These are phyloP conservation scores for Uloborus plumipes DNA, from an alignment of 2,888 invertebrate genomes.

Conservation along the genomic window DNA sequence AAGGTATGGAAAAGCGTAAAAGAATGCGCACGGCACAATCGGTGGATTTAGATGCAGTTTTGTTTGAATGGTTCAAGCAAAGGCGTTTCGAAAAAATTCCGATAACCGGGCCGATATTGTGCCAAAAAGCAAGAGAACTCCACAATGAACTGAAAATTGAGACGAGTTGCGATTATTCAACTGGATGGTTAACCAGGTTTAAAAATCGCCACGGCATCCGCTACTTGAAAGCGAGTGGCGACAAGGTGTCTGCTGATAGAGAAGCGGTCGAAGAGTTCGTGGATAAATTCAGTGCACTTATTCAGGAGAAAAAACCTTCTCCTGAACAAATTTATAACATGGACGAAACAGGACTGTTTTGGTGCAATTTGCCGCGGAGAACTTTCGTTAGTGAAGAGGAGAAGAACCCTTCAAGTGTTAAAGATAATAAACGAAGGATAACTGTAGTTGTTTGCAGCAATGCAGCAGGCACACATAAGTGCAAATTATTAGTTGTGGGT, in stretches of 20 bases:
- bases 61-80: background rate
- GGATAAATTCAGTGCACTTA: background rate
- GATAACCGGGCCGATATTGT: background rate
- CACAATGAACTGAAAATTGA: conserved; percentile 5
- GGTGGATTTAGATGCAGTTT: background rate
- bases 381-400: background rate
- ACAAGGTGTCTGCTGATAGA: background rate
- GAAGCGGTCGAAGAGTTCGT: background rate
- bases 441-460: conserved; percentile 10
- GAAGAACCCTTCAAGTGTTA: background rate
- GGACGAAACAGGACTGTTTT: background rate
- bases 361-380: background rate
- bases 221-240: conserved; percentile 5
- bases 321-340: conserved; percentile 3
- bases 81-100: background rate
- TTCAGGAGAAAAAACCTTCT: background rate
- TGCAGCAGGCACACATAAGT: background rate
- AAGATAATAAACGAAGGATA: background rate
- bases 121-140: conserved; percentile 1
- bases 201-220: conserved; percentile 5
- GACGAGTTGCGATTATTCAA: background rate
- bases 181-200: background rate
- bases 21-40: background rate
- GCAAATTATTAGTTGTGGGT: background rate
- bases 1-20: background rate